Percentiles rank a stretch among this genome's conserved stretches.
Evolutionary conservation across 2,888 invertebrate genomes (phyloP).

Genomic region (Lasioglossum lativentre): DNA sequence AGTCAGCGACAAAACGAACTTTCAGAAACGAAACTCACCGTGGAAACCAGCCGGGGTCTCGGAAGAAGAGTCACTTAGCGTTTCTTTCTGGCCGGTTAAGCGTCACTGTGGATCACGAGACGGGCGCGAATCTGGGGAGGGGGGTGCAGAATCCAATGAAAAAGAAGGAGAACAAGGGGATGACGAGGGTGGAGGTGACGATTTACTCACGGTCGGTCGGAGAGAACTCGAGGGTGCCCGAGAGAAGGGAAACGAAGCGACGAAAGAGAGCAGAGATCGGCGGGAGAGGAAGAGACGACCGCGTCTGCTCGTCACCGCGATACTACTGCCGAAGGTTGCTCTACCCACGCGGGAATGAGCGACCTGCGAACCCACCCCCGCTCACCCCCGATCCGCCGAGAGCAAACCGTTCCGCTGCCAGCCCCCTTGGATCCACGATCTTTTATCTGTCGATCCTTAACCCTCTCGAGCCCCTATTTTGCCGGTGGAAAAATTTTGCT

Average conservation of each 20-base stretch:
- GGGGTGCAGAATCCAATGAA: background rate
- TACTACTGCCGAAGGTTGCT: conserved; percentile 75
- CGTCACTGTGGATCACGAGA: background rate
- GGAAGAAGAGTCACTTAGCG: background rate
- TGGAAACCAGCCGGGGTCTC: background rate
- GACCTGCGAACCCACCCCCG: conserved; percentile 72
- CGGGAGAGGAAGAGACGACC: conserved; percentile 61
- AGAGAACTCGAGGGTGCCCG: conserved; percentile 1
- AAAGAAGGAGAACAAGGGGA: background rate
- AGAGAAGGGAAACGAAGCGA: conserved; percentile 24
- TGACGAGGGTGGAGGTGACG: background rate
- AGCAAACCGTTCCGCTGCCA: conserved; percentile 17
- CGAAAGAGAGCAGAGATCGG: conserved; percentile 21
- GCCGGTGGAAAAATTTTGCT: background rate
- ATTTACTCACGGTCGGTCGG: conserved; percentile 51
- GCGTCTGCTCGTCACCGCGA: conserved; percentile 76
- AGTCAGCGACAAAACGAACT: background rate
- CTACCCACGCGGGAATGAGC: conserved; percentile 75
- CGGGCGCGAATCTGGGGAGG: background rate
- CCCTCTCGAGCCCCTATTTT: background rate
- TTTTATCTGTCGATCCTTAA: background rate
- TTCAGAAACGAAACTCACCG: background rate
- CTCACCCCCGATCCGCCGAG: conserved; percentile 62
- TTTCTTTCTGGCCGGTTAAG: background rate
- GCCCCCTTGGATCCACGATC: conserved; percentile 38